Conservation (phyloP, 1,140 invertebrate genomes). For the Drosophila bocqueti region DNA sequence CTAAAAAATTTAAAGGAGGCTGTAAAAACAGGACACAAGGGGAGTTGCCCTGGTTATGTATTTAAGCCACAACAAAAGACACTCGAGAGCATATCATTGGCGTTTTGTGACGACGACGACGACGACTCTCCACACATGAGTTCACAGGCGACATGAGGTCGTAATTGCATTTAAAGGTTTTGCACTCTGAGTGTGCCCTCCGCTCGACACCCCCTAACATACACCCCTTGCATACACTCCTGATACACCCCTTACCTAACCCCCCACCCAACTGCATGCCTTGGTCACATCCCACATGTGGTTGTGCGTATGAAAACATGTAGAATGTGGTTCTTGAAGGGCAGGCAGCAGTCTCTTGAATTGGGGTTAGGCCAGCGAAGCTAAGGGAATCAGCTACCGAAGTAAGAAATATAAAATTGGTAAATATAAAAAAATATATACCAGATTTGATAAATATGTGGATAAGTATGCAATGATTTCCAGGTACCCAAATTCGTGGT, state of each 20-base stretch:
- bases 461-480: not conserved
- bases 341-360: not conserved
- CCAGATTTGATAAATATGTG: not conserved
- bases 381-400: slow-evolving; percentile 11
- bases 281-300: slow-evolving; percentile 28
- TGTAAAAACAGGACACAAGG: slow-evolving; percentile 10
- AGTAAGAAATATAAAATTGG: not conserved
- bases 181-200: slow-evolving; percentile 17
- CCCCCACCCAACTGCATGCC: not conserved
- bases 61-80: slow-evolving; percentile 78
- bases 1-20: slow-evolving; percentile 17
- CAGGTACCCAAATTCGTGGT: not conserved
- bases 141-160: slow-evolving; percentile 50
- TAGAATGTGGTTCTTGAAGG: slow-evolving; percentile 18
- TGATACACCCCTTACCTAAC: not conserved
- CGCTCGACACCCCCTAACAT: not conserved
- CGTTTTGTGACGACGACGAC: slow-evolving; percentile 49
- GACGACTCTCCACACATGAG: slow-evolving; percentile 43
- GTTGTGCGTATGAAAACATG: slow-evolving; percentile 55
- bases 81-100: slow-evolving; percentile 76
- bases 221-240: not conserved
- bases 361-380: not conserved
- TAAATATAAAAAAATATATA: not conserved
- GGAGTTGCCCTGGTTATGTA: slow-evolving; percentile 49
- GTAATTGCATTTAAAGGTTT: slow-evolving; percentile 80